Conservation (phyloP, 2,888 invertebrate genomes). For the Aphidoletes aphidimyza region DNA sequence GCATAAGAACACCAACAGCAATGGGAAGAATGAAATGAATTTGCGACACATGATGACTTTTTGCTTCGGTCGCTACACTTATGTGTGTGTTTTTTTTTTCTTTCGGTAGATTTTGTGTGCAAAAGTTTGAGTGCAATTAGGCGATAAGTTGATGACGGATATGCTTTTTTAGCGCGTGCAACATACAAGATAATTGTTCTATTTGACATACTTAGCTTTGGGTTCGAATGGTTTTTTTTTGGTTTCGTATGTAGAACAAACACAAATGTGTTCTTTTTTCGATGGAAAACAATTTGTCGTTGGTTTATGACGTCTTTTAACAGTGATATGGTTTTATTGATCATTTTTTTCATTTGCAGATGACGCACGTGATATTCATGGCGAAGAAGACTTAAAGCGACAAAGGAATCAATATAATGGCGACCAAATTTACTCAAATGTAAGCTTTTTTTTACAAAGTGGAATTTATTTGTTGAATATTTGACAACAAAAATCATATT, state of each 20-base stretch:
- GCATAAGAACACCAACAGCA: too few species aligned
- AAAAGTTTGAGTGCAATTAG: conserved; percentile 33
- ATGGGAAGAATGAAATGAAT: too few species aligned
- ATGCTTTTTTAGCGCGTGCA: not conserved
- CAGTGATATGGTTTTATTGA: conserved; percentile 50
- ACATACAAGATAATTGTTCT: not conserved
- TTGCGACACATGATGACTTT: too few species aligned
- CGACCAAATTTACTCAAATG: conserved; percentile 89
- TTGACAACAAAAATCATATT: too few species aligned
- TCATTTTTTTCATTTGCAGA: conserved; percentile 69
- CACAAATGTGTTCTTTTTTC: too few species aligned
- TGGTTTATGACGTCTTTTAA: not conserved
- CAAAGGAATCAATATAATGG: conserved; percentile 89
- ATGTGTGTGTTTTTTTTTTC: too few species aligned
- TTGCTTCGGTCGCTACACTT: too few species aligned
- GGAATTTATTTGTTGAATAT: not conserved
- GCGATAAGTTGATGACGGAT: conserved; percentile 36
- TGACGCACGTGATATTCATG: conserved; percentile 88
- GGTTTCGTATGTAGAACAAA: not conserved
- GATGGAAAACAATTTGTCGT: not conserved
- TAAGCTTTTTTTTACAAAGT: conserved; percentile 68
- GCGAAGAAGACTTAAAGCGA: conserved; percentile 88
- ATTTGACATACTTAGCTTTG: not conserved
- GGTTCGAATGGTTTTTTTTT: not conserved
- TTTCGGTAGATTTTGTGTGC: not conserved